Base-by-base conservation (phyloP, 2,797 vertebrate species). In the Crypturellus tataupa region DNA sequence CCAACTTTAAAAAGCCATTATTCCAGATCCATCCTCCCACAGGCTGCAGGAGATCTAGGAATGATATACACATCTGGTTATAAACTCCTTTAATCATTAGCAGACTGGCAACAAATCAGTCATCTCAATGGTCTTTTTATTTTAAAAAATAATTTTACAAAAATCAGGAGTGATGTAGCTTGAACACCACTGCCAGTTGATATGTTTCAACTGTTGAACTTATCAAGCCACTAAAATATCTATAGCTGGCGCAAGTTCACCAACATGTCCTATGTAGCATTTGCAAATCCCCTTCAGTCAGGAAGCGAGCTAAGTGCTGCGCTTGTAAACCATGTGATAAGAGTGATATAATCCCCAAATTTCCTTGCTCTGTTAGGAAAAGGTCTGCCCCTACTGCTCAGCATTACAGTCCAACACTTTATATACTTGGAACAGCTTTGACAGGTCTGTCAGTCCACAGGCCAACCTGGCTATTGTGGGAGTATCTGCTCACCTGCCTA, bases 241-340 rank as follows among this genome's bases (percentile, higher is more conserved):
- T 70, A 13, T 39, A 25, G 91, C 53, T 46, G 47, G 77, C 29
- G 31, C 92, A 82, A 90, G 71, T 58, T 93, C 94, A 93, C 95
- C 84, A 62, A 86, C 87, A 82, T 16, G 71, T 95, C 68, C 83
- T 89, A 68, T 65, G 82, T 90, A 94, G 94, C 91, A 94, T 94
- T 91, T 92, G 83, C 85, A 91, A 90, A 65, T 96, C 84, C 91
- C 77, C 95, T 89, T 91, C 76, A 76, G 90, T 92, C 68, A 49
- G 72, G 79, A 94, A 92, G 93, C 65, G 18, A 19, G 46, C 13
- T 90, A 92, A 93, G 68, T 33, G 53, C 65, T 77, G 80, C 71
- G 60, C 90, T 88, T 37, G 37, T 94, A 95, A 96, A 95, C 86
- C 5, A 0, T 33, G 20, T 18, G 35, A 67, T 20, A 68, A 78